These are phyloP conservation scores for Eleginops maclovinus DNA, from an alignment of 2,113 vertebrate genomes.

Conservation along the genomic window DNA sequence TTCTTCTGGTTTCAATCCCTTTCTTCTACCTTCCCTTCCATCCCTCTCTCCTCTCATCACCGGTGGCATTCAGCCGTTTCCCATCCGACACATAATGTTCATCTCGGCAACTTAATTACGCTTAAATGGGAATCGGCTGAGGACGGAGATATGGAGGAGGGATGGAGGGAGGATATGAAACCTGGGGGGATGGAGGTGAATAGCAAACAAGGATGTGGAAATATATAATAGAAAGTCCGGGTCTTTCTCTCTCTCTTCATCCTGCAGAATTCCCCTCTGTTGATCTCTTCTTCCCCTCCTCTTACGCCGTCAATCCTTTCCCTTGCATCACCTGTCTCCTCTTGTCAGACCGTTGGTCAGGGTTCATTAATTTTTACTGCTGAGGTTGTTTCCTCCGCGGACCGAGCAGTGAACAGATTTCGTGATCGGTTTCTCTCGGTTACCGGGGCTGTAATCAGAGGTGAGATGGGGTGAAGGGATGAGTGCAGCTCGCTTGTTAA, in stretches of 20 bases:
- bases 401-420: neutral
- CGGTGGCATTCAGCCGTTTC: conserved; percentile 39
- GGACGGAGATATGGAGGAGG: conserved; percentile 2
- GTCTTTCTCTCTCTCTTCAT: neutral
- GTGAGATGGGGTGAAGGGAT: conserved; percentile 54
- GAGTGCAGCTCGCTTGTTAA: conserved; percentile 9
- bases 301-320: conserved; percentile 5
- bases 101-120: conserved; percentile 38
- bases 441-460: conserved; percentile 35
- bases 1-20: neutral
- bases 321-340: conserved; percentile 24
- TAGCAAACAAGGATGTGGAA: neutral
- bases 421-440: conserved; percentile 31
- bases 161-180: conserved; percentile 1
- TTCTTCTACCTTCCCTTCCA: neutral
- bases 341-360: conserved; percentile 53
- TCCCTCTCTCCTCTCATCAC: conserved; percentile 29
- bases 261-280: conserved; percentile 2
- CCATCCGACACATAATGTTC: conserved; percentile 37
- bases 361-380: conserved; percentile 62
- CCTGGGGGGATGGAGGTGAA: neutral
- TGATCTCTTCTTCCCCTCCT: neutral
- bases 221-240: neutral
- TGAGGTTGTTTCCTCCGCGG: conserved; percentile 55
- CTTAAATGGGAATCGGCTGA: conserved; percentile 32